These are phyloP conservation scores for Pipistrellus pipistrellus DNA, from an alignment of 2,797 vertebrate species.

Conservation along the genomic window DNA sequence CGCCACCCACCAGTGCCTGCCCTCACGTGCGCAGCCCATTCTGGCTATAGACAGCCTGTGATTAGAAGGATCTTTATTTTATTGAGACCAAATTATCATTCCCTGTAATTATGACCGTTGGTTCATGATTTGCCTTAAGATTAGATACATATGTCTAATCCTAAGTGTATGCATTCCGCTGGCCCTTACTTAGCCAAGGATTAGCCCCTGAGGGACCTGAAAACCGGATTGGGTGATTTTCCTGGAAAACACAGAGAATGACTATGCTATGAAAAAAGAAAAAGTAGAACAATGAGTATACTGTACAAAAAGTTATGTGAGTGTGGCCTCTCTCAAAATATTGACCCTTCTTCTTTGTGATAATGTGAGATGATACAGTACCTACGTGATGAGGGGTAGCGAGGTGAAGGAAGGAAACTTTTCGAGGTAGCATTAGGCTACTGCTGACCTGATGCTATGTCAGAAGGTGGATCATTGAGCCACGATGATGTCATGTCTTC, in stretches of 20 bases:
- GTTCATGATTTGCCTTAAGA: background rate
- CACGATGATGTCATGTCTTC: background rate
- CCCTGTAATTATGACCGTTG: background rate
- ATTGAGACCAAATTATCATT: background rate
- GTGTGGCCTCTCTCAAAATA: background rate
- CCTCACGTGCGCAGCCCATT: background rate
- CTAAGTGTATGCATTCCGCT: no score
- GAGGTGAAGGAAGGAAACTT: background rate
- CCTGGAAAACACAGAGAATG: background rate
- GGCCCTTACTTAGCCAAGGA: background rate
- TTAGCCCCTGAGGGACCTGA: background rate
- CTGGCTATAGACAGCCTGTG: background rate
- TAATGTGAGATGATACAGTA: background rate
- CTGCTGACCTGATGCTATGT: background rate
- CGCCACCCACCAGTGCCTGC: background rate
- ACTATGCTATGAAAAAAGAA: background rate
- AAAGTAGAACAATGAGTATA: background rate
- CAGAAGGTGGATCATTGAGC: background rate
- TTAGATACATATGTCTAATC: background rate
- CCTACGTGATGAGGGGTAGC: background rate
- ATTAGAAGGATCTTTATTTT: background rate
- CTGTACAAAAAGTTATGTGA: background rate
- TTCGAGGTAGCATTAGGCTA: background rate
- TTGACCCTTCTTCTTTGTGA: background rate
- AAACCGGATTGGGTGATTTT: background rate